Evolutionary conservation across 2,888 invertebrate species (phyloP).

Genomic region (Saturnia japonica): DNA sequence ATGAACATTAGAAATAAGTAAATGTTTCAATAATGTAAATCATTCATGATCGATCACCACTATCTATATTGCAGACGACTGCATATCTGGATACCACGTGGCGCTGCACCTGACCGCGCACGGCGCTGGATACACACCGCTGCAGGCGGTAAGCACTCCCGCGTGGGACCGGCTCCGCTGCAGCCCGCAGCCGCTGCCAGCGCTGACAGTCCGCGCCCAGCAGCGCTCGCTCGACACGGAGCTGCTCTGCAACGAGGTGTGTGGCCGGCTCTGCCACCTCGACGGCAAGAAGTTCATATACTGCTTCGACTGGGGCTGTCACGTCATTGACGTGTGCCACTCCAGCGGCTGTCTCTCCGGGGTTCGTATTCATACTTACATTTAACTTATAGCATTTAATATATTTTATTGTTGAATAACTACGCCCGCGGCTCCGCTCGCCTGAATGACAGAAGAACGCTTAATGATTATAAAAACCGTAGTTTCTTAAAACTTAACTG

Average conservation of each 20-base stretch:
- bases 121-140: constrained; percentile 85
- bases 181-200: constrained; percentile 33
- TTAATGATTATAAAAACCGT: too few species aligned
- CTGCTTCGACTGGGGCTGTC: constrained; percentile 81
- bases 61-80: constrained; percentile 84
- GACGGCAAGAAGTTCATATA: constrained; percentile 74
- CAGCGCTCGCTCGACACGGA: constrained; percentile 76
- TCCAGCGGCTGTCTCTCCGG: constrained; percentile 77
- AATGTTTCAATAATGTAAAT: too few species aligned
- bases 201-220: constrained; percentile 63
- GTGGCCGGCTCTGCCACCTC: constrained; percentile 70
- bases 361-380: constrained; percentile 49
- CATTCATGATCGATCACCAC: too few species aligned
- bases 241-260: constrained; percentile 76
- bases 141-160: constrained; percentile 83
- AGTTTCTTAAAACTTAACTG: too few species aligned
- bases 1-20: too few species aligned
- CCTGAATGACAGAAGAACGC: too few species aligned
- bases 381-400: too few species aligned
- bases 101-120: constrained; percentile 88
- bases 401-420: too few species aligned
- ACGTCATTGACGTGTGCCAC: constrained; percentile 77
- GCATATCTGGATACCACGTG: constrained; percentile 86
- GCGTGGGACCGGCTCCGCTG: constrained; percentile 64
- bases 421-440: too few species aligned